Evolutionary conservation across 2,797 vertebrate species (phyloP).

Genomic region (Basileuterus tristriatus): DNA sequence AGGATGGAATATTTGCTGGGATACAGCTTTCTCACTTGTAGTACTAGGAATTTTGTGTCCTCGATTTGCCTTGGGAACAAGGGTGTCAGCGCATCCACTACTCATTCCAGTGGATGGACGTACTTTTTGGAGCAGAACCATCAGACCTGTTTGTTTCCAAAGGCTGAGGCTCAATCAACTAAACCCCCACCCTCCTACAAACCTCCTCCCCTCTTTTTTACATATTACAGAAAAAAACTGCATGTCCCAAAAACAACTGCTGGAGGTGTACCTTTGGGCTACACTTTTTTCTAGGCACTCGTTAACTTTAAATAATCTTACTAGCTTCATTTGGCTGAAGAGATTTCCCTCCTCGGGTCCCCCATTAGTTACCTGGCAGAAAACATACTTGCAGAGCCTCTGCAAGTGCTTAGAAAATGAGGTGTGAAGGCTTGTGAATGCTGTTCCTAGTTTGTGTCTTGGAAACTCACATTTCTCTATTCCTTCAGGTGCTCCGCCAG

Average conservation of each 20-base stretch:
- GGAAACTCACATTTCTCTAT: neutral
- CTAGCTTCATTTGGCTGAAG: neutral
- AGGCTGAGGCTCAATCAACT: neutral
- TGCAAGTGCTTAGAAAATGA: fast-evolving
- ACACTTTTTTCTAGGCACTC: neutral
- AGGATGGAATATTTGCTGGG: fast-evolving
- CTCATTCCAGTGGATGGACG: fast-evolving
- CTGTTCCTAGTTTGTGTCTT: neutral
- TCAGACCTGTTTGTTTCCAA: neutral
- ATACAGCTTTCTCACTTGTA: fast-evolving
- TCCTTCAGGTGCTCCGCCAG: slow-evolving; percentile 82
- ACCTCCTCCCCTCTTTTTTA: fast-evolving
- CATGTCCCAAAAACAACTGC: neutral
- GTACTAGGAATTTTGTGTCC: neutral
- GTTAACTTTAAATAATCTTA: neutral
- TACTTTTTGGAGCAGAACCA: neutral
- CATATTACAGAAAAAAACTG: neutral
- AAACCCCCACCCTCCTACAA: neutral
- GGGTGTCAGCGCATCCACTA: fast-evolving
- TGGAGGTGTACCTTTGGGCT: neutral
- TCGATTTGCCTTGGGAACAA: neutral
- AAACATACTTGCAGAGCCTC: neutral
- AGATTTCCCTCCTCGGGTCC: neutral
- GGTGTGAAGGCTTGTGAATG: neutral
- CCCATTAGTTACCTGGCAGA: fast-evolving